Conservation (phyloP, 1,140 invertebrate genomes). For the Drosophila kikkawai region DNA sequence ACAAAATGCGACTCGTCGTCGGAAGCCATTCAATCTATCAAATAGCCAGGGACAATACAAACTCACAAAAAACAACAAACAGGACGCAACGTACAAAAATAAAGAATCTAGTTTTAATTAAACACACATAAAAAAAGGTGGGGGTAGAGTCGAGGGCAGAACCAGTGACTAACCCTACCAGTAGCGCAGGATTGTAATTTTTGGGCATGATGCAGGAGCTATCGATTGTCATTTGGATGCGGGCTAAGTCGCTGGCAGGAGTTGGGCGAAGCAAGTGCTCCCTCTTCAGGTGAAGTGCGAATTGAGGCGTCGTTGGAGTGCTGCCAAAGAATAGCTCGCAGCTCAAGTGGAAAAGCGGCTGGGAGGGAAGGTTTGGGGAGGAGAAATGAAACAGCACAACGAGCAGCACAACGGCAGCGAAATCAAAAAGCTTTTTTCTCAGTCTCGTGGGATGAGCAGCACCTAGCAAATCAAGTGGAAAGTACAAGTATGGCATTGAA, state of each 20-base stretch:
- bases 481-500: not conserved
- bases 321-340: conserved; percentile 58
- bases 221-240: conserved; percentile 23
- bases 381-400: conserved; percentile 39
- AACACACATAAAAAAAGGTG: conserved; percentile 50
- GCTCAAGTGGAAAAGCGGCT: conserved; percentile 66
- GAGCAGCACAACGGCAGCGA: conserved; percentile 22
- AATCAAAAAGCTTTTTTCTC: conserved; percentile 41
- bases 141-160: not conserved
- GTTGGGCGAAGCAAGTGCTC: conserved; percentile 17
- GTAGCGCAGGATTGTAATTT: not conserved
- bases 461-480: too few relatives aligned
- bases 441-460: conserved; percentile 13
- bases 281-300: conserved; percentile 74
- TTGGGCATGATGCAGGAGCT: conserved; percentile 20
- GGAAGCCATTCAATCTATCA: conserved; percentile 33
- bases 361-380: conserved; percentile 2
- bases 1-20: not conserved
- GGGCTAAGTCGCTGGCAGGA: not conserved
- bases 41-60: conserved; percentile 21
- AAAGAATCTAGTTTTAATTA: conserved; percentile 69
- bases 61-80: conserved; percentile 28
- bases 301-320: conserved; percentile 66
- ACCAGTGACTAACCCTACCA: too few relatives aligned
- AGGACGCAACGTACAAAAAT: conserved; percentile 46